A percentile compares a stretch with the other conserved stretches of the same genome.
Conservation (phyloP, 1,140 invertebrate species). For the Calephelis virginiensis region DNA sequence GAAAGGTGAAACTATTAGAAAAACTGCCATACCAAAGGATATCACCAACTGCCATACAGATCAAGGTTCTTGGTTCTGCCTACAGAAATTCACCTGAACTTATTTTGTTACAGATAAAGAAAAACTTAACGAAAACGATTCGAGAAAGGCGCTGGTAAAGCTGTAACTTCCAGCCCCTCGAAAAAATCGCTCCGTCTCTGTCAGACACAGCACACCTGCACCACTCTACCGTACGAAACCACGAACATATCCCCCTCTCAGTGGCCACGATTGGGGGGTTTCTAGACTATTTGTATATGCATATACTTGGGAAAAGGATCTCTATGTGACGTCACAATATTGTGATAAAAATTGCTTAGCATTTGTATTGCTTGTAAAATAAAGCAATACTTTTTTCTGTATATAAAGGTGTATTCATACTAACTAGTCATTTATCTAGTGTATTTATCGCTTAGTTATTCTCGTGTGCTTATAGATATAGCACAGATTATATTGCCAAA, state of each 20-base stretch:
- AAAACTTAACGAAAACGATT: slow-evolving; percentile 61
- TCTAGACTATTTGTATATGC: slow-evolving; percentile 60
- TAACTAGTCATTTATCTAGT: slow-evolving; percentile 25
- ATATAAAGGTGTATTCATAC: slow-evolving; percentile 13
- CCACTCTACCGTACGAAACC: slow-evolving; percentile 63
- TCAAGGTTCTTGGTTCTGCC: no score
- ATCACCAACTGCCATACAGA: no score
- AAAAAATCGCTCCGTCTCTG: slow-evolving; percentile 70
- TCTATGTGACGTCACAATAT: slow-evolving; percentile 76
- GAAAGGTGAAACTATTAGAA: no score
- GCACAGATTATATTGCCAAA: slow-evolving; percentile 21
- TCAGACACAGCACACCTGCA: slow-evolving; percentile 62
- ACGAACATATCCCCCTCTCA: slow-evolving; percentile 62
- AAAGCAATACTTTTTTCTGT: slow-evolving; percentile 12
- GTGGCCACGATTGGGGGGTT: slow-evolving; percentile 68
- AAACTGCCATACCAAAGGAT: no score
- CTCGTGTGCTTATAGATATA: slow-evolving; percentile 32
- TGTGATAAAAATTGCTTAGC: slow-evolving; percentile 50
- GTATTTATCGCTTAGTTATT: slow-evolving; percentile 42
- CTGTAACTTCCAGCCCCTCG: slow-evolving; percentile 47
- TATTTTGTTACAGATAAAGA: slow-evolving; percentile 64
- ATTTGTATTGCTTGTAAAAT: slow-evolving; percentile 26
- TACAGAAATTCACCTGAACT: neutral
- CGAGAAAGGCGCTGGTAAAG: slow-evolving; percentile 51
- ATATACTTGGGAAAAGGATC: slow-evolving; percentile 72